Evolutionary conservation across 2,888 invertebrate species (phyloP), one percentile per base, ranked within the genome.

Genomic region (Ommatoiulus sabulosus): DNA sequence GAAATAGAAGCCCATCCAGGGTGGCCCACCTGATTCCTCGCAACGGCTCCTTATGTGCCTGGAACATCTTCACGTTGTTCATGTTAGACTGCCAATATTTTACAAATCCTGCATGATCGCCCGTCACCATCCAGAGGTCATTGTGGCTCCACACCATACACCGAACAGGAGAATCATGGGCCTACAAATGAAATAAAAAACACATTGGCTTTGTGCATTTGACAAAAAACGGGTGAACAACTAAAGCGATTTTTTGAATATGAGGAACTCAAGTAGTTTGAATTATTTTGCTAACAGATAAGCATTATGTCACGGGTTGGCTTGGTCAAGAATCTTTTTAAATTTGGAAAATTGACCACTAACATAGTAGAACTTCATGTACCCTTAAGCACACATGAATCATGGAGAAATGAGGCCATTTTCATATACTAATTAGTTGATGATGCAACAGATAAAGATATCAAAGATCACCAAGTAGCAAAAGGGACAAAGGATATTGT

Each of bases 11-110:
- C 44, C 84, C 87, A 87, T 87, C 84, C 84, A 80, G 88, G 44
- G 44, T 52, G 48, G 88, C 89, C 89, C 96, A 97, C 97, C 97
- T 97, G 94, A 99, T 96, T 94, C 99, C 99, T 93, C 99, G 95
- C 91, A 99, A 96, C 91, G 99, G 97, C 95, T 99, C 99, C 95
- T 99, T 99, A 94, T 99, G 99, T 89, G 99, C 99, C 94, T 99
- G 99, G 94, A 98, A 99, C 98, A 99, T 99, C 95, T 99, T 99
- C 89, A 99, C 99, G 94, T 99, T 99, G 94, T 99, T 99, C 99
- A 99, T 99, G 94, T 99, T 99, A 91, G 98, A 98, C 94, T 99
- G 99, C 99, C 99, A 99, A 94, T 99, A 99, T 92, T 99, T 99
- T 90, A 99, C 98, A 93, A 97, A 99, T 90, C 99, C 99, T 88